Percentiles rank a stretch among this genome's conserved stretches.
Conservation (phyloP, 1,140 invertebrate species). For the Aleiodes sp. region DNA sequence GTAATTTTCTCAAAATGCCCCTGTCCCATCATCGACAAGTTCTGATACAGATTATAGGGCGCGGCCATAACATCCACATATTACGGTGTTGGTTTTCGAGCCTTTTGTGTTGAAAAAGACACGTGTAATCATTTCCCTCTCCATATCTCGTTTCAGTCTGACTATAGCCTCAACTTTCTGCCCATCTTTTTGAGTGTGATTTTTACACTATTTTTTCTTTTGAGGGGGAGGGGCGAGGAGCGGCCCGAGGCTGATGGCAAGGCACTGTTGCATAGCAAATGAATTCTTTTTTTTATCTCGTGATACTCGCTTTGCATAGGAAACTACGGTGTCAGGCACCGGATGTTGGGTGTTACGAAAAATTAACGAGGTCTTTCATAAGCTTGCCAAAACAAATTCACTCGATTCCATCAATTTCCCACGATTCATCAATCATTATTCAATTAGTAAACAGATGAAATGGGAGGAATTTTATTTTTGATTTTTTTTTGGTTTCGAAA, state of each 20-base stretch:
- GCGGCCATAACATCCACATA: slow-evolving; percentile 57
- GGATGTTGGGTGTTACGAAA: slow-evolving; percentile 45
- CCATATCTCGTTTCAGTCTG: slow-evolving; percentile 1
- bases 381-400: too few relatives aligned
- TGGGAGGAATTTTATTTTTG: too few relatives aligned
- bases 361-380: too few relatives aligned
- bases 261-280: slow-evolving; percentile 40
- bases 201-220: background rate
- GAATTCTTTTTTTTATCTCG: slow-evolving; percentile 41
- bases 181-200: slow-evolving; percentile 8
- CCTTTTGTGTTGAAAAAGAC: slow-evolving; percentile 68
- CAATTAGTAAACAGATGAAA: too few relatives aligned
- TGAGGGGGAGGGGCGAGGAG: too few relatives aligned
- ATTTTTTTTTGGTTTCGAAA: too few relatives aligned
- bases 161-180: slow-evolving; percentile 9
- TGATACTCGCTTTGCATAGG: slow-evolving; percentile 53
- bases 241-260: slow-evolving; percentile 20
- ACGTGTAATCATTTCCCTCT: slow-evolving; percentile 61
- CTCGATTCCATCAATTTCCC: too few relatives aligned
- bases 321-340: slow-evolving; percentile 49
- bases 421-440: too few relatives aligned
- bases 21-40: slow-evolving; percentile 61
- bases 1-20: slow-evolving; percentile 65
- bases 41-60: slow-evolving; percentile 62
- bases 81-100: slow-evolving; percentile 69